These are phyloP conservation scores for Gymnocheta viridis DNA, from an alignment of 2,888 invertebrate genomes.

Conservation along the genomic window DNA sequence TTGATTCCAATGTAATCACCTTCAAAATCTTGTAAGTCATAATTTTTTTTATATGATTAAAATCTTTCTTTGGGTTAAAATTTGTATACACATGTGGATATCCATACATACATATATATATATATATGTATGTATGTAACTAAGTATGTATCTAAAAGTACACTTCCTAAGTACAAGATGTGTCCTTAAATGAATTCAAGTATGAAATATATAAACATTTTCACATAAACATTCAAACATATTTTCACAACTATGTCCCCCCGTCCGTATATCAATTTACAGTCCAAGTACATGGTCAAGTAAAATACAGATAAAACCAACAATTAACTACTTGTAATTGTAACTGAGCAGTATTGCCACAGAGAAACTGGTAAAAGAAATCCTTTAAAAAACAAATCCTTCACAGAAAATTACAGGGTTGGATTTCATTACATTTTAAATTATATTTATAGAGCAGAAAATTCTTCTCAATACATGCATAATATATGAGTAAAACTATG, in stretches of 20 bases:
- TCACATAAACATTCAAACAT: not conserved
- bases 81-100: not conserved
- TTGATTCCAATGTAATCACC: too few species aligned
- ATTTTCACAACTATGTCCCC: not conserved
- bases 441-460: too few species aligned
- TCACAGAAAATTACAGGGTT: too few species aligned
- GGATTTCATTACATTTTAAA: too few species aligned
- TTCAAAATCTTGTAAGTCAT: too few species aligned
- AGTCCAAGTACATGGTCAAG: slow-evolving; percentile 53
- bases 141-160: not conserved
- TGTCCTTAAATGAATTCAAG: slow-evolving; percentile 50
- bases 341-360: too few species aligned
- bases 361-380: too few species aligned
- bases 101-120: not conserved
- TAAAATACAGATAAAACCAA: slow-evolving; percentile 14
- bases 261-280: slow-evolving; percentile 1
- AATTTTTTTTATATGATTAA: not conserved
- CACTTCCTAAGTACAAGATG: not conserved
- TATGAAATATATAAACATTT: slow-evolving; percentile 17
- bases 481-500: too few species aligned
- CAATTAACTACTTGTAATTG: too few species aligned
- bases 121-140: not conserved
- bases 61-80: not conserved
- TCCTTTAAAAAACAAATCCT: too few species aligned
- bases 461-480: too few species aligned